Conservation (phyloP, 2,888 invertebrate species). For the Xestia rhomboidea region DNA sequence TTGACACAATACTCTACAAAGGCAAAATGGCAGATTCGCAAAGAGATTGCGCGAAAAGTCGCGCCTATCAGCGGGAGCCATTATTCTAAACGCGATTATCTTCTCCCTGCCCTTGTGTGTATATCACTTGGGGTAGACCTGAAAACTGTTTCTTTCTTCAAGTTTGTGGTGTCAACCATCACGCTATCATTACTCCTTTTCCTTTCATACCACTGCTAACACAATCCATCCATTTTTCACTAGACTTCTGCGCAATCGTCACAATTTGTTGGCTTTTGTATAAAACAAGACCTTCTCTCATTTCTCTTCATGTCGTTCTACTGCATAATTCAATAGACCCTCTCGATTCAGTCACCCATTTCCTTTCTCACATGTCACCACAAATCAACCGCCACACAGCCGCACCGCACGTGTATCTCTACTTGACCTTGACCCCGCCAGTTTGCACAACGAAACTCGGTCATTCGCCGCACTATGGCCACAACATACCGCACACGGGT, state of each 20-base stretch:
- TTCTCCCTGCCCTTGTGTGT: neutral
- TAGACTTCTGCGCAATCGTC: neutral
- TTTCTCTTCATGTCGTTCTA: neutral
- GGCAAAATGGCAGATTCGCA: neutral
- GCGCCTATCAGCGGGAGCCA: neutral
- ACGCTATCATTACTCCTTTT: neutral
- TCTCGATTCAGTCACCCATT: neutral
- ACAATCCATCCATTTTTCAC: neutral
- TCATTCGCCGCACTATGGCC: slow-evolving; percentile 47
- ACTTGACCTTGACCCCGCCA: slow-evolving; percentile 61
- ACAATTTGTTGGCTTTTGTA: neutral
- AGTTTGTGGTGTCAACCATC: neutral
- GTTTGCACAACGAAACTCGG: slow-evolving; percentile 52
- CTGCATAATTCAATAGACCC: neutral
- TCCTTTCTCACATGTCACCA: neutral
- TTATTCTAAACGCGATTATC: neutral
- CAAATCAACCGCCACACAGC: slow-evolving; percentile 1
- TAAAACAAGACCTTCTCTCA: neutral
- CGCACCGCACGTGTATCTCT: slow-evolving; percentile 33
- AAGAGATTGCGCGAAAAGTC: neutral
- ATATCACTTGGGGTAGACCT: neutral
- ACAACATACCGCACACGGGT: slow-evolving; percentile 19
- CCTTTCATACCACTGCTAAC: neutral
- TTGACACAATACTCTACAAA: neutral
- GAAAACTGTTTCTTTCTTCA: neutral